Base-by-base conservation (phyloP, 2,797 vertebrate genomes). In the Hydrocynus forskahlii region DNA sequence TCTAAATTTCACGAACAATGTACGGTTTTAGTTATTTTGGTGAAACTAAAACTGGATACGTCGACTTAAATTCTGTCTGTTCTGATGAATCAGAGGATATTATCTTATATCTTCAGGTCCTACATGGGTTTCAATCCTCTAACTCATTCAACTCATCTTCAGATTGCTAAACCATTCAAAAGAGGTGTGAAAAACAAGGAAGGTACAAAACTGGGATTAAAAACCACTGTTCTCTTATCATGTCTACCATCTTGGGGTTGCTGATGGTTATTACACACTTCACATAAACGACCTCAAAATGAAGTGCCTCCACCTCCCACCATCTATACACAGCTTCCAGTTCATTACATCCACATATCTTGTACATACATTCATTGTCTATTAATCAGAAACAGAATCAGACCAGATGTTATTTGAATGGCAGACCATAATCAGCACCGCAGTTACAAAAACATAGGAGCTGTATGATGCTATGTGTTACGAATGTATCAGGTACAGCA, bases 191-290 rank as follows among this genome's bases (percentile, higher is more conserved):
- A 40, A 43, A 14, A 21, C 2, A 40, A 19, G 25, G 9, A 5
- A 72, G 5, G n/a, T 29, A 38, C 13, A 17, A 60, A 45, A 67
- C 16, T 5, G 25, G 19, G 14, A 63, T 7, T 16, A 14, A 50
- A 50, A 23, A 52, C 10, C 29, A 19, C 35, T 19, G 29, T 72
- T 72, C 68, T 64, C 23, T 19, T 19, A 70, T 21, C 57, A 16
- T 43, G 29, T 62, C 70, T 76, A 77, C 48, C 79, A 48, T 63
- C 79, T 66, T 77, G 75, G 9, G 45, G 71, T 10, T 43, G 7
- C 29, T 35, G 5, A 23, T 14, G 9, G 45, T 72, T 16, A 83
- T 60, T 76, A 80, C 68, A 81, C 13, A 63, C n/a, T 5, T 9
- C 7, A 52, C 8, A 1, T 43, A 8, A 19, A 67, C 7, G 25